These are phyloP conservation scores for Luscinia luscinia DNA, from an alignment of 2,797 vertebrate genomes.

Conservation along the genomic window DNA sequence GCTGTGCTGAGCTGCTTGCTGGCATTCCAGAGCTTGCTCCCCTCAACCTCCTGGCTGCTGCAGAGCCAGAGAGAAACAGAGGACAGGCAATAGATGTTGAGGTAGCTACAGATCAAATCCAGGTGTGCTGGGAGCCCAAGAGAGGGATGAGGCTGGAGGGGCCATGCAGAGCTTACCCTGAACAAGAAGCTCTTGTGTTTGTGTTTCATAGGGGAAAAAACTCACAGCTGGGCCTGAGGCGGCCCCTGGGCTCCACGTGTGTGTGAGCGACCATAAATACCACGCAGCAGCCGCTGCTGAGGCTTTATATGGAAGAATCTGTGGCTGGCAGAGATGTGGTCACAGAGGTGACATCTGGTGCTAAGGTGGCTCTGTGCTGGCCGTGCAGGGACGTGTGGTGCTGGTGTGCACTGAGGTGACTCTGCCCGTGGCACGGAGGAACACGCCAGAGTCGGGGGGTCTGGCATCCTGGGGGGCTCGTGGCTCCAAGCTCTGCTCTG, in stretches of 20 bases:
- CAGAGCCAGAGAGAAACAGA: fast-evolving
- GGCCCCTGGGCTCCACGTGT: background rate
- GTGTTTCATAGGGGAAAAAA: background rate
- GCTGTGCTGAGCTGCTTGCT: fast-evolving
- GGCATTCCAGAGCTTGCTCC: background rate
- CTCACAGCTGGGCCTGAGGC: background rate
- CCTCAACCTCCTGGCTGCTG: background rate
- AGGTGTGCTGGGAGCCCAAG: background rate
- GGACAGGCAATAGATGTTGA: no score
- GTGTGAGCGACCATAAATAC: conserved; percentile 31
- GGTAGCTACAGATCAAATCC: background rate
- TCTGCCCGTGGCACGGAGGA: background rate
- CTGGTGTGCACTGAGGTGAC: background rate
- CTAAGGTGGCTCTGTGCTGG: background rate
- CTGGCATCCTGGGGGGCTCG: background rate
- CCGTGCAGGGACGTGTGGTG: background rate
- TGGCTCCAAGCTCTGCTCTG: background rate
- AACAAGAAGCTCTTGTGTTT: background rate
- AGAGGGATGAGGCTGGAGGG: background rate
- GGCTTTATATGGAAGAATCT: conserved; percentile 45
- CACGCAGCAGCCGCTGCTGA: background rate
- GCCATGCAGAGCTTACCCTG: fast-evolving
- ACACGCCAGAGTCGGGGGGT: no score
- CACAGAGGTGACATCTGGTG: background rate
- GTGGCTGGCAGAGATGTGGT: background rate